Percentiles rank a stretch among this genome's conserved stretches.
These are phyloP conservation scores for Anhinga rufa DNA, from an alignment of 2,113 vertebrate species.

Conservation along the genomic window DNA sequence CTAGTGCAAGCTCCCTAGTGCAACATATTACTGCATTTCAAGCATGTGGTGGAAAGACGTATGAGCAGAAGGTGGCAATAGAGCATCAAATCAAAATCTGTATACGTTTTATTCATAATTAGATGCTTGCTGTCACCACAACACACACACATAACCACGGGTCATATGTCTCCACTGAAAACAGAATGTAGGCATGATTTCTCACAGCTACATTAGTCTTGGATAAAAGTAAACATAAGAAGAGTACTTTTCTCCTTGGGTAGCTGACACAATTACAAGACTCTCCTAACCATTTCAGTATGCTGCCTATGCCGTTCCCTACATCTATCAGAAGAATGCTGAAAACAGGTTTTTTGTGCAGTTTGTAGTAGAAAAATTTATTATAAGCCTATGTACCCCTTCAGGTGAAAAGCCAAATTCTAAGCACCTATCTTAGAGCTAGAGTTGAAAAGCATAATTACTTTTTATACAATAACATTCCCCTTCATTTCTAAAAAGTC, in stretches of 20 bases:
- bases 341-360: not conserved
- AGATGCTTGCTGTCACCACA: not conserved
- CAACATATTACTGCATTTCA: rapidly evolving
- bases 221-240: not conserved
- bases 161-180: not conserved
- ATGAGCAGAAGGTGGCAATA: conserved; percentile 19
- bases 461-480: not conserved
- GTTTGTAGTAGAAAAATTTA: too few species aligned
- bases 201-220: rapidly evolving
- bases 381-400: not conserved
- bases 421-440: not conserved
- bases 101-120: rapidly evolving
- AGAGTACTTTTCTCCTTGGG: not conserved
- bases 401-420: not conserved
- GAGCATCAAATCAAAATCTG: not conserved
- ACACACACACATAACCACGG: rapidly evolving
- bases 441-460: not conserved
- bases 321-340: not conserved
- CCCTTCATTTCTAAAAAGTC: not conserved
- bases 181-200: rapidly evolving
- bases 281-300: not conserved
- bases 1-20: not conserved
- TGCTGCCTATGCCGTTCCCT: not conserved
- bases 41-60: rapidly evolving
- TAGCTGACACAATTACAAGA: not conserved